Evolutionary conservation across 2,113 vertebrate species (phyloP).

Genomic region (Brachyhypopomus occidentalis): DNA sequence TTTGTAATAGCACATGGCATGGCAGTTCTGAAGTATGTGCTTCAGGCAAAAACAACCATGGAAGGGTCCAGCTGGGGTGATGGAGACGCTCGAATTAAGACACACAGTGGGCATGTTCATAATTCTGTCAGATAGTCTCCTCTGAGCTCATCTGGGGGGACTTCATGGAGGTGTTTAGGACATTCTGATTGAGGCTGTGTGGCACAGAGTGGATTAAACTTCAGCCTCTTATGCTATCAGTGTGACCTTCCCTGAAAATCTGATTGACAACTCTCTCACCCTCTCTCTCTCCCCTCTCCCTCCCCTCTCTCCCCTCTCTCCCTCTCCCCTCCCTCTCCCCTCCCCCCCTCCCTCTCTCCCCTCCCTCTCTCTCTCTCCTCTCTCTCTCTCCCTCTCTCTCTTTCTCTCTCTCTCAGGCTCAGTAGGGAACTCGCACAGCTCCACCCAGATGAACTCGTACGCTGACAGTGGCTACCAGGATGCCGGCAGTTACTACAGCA

Average conservation of each 20-base stretch:
- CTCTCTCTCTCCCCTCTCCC: background rate
- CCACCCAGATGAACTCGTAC: conserved; percentile 98
- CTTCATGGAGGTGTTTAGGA: background rate
- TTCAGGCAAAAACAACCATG: too few relatives aligned
- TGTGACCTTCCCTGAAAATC: background rate
- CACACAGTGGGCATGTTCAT: background rate
- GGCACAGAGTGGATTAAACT: background rate
- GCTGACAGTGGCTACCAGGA: conserved; percentile 98
- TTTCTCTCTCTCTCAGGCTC: conserved; percentile 79
- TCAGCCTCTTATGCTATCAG: background rate
- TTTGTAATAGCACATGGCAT: too few relatives aligned
- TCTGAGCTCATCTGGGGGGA: background rate
- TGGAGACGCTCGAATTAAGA: background rate
- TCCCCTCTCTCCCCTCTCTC: conserved; percentile 45
- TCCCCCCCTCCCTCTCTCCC: conserved; percentile 36
- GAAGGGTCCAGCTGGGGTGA: too few relatives aligned
- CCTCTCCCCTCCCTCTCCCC: conserved; percentile 54
- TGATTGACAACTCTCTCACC: too few relatives aligned
- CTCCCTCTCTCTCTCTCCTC: too few relatives aligned
- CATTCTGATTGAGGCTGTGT: background rate
- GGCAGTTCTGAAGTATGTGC: too few relatives aligned
- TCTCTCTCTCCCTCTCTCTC: background rate
- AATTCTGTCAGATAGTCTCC: background rate
- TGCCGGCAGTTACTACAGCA: conserved; percentile 87
- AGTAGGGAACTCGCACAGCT: conserved; percentile 90